A percentile compares a stretch with the other conserved stretches of the same genome.
phyloP scores from a whole-genome alignment of 2,113 vertebrate species.

The Myiopsitta monachus region DNA sequence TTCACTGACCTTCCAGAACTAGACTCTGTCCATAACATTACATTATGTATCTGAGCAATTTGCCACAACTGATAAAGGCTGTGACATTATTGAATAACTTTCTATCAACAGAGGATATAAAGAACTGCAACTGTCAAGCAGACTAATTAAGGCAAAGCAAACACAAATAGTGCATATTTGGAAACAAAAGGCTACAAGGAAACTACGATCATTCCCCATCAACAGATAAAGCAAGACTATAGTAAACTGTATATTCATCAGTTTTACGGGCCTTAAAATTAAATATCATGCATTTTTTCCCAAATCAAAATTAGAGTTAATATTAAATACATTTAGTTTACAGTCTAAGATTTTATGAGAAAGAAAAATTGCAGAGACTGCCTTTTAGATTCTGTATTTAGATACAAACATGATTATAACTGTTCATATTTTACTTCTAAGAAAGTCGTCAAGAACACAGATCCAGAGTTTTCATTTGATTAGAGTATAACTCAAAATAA shows the following conservation, averaged over 20 bases:
- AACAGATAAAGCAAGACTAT: neutral
- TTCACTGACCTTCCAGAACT: neutral
- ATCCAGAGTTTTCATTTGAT: neutral
- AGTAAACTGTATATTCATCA: neutral
- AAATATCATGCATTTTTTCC: neutral
- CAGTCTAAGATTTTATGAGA: neutral
- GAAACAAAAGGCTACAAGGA: neutral
- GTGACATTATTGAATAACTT: slow-evolving; percentile 31
- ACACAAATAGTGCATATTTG: neutral
- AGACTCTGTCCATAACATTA: neutral
- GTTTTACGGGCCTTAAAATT: neutral
- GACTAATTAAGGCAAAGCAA: neutral
- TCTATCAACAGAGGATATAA: neutral
- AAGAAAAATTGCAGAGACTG: neutral
- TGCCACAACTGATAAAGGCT: slow-evolving; percentile 21
- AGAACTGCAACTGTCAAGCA: neutral
- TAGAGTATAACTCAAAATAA: neutral
- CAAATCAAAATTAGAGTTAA: neutral
- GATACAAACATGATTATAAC: neutral
- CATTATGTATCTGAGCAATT: neutral
- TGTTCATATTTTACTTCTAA: neutral
- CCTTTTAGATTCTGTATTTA: neutral
- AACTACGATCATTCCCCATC: neutral
- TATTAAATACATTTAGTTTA: neutral
- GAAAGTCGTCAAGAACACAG: neutral